Evolutionary conservation across 1,140 invertebrate genomes (phyloP).

Genomic region (Brachionus calyciflorus): DNA sequence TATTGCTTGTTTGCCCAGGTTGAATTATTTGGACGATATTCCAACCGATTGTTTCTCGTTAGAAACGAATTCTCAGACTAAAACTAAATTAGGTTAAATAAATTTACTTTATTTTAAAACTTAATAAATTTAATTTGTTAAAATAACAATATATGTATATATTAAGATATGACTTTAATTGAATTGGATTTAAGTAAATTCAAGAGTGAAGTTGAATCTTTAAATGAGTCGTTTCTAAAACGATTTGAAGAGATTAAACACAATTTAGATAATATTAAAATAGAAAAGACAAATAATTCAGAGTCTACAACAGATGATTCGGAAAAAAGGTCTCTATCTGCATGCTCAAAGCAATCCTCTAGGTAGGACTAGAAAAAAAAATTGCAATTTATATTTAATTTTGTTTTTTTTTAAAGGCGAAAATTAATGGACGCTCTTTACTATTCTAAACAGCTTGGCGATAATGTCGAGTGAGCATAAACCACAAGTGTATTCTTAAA

Average conservation of each 20-base stretch:
- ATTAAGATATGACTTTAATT: conserved; percentile 5
- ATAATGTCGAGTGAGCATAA: background rate
- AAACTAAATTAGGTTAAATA: conserved; percentile 28
- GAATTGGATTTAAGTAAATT: conserved; percentile 10
- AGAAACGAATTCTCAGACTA: background rate
- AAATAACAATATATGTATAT: background rate
- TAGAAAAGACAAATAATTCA: background rate
- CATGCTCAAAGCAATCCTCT: conserved; percentile 3
- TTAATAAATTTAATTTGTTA: conserved; percentile 11
- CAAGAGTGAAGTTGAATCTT: background rate
- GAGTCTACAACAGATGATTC: background rate
- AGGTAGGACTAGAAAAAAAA: background rate
- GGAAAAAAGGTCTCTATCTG: background rate
- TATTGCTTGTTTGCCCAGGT: background rate
- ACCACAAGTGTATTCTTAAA: background rate
- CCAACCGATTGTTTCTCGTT: background rate
- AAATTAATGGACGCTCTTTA: conserved; percentile 29
- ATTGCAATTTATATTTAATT: too few species aligned
- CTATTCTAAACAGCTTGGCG: conserved; percentile 32
- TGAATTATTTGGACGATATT: background rate
- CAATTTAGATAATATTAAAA: conserved; percentile 31
- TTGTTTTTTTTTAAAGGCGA: background rate
- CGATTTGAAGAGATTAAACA: conserved; percentile 5
- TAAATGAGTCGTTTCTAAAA: conserved; percentile 3
- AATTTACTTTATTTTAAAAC: background rate